Conservation (phyloP, 1,140 invertebrate genomes). For the Pseudomyrmex pallidus region DNA sequence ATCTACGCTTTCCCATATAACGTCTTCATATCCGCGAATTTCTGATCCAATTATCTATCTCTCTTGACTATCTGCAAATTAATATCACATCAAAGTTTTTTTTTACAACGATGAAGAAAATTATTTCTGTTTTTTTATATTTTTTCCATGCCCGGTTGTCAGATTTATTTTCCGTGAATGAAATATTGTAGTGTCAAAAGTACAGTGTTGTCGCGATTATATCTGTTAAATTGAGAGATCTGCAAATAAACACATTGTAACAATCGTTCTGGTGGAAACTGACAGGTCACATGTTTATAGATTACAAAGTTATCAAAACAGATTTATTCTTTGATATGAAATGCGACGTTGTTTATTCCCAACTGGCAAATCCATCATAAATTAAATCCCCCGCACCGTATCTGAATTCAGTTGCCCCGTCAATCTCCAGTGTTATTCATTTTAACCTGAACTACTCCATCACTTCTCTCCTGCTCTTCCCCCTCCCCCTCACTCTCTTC, state of each 20-base stretch:
- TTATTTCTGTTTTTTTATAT: neutral
- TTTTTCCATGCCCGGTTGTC: neutral
- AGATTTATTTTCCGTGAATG: neutral
- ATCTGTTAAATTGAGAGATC: conserved; percentile 21
- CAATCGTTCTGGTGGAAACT: neutral
- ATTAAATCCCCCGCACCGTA: conserved; percentile 32
- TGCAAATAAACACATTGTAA: neutral
- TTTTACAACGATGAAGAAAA: neutral
- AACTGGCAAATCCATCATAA: conserved; percentile 44
- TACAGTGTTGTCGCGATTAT: conserved; percentile 5
- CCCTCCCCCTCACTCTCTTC: neutral
- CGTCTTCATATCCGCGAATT: conserved; percentile 8
- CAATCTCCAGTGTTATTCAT: conserved; percentile 57
- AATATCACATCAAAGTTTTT: neutral
- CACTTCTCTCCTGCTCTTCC: neutral
- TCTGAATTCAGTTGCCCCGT: conserved; percentile 52
- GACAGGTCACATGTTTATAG: conserved; percentile 5
- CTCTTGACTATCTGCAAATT: neutral
- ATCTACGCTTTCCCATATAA: conserved; percentile 29
- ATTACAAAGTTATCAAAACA: conserved; percentile 28
- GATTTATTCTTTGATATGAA: conserved; percentile 20
- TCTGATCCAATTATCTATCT: neutral
- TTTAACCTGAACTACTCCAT: conserved; percentile 42
- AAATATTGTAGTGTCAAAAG: conserved; percentile 11
- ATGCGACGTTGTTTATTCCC: conserved; percentile 37